phyloP scores from a whole-genome alignment of 2,888 invertebrate species.

The Lasioglossum morio region DNA sequence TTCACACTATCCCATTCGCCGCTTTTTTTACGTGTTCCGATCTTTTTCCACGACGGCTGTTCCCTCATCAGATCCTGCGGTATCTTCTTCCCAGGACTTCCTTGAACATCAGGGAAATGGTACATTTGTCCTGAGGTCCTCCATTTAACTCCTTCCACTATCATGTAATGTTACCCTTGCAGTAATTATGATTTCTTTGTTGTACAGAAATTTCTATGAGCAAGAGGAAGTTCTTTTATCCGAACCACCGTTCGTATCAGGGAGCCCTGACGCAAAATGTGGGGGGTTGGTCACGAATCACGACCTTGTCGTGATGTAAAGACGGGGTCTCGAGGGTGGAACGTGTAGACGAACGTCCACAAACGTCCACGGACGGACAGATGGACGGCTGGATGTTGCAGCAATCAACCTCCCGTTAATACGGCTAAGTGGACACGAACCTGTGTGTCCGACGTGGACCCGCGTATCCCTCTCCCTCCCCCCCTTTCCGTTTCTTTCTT shows the following conservation, averaged over 20 bases:
- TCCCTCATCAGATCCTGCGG: slow-evolving; percentile 31
- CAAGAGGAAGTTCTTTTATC: neutral
- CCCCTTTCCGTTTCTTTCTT: slow-evolving; percentile 23
- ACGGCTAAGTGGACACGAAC: slow-evolving; percentile 78
- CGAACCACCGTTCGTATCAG: neutral
- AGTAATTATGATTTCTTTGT: too few relatives aligned
- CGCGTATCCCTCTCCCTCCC: neutral
- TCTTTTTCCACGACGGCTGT: slow-evolving; percentile 45
- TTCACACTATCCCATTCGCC: slow-evolving; percentile 39
- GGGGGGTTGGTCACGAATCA: slow-evolving; percentile 61
- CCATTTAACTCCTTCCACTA: too few relatives aligned
- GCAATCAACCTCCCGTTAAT: slow-evolving; percentile 80
- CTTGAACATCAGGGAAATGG: neutral
- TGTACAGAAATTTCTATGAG: too few relatives aligned
- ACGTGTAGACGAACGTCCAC: slow-evolving; percentile 28
- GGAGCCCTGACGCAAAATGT: too few relatives aligned
- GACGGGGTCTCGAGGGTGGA: slow-evolving; percentile 29
- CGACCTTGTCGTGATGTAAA: slow-evolving; percentile 59
- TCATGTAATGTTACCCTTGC: too few relatives aligned
- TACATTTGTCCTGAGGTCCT: neutral
- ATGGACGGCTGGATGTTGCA: slow-evolving; percentile 64
- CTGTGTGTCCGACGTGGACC: slow-evolving; percentile 54
- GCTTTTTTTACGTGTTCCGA: slow-evolving; percentile 17
- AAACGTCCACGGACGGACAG: slow-evolving; percentile 28
- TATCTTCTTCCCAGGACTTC: slow-evolving; percentile 7